These are phyloP conservation scores for Chaetorhynchus papuensis DNA, from an alignment of 2,113 vertebrate species.

Conservation along the genomic window DNA sequence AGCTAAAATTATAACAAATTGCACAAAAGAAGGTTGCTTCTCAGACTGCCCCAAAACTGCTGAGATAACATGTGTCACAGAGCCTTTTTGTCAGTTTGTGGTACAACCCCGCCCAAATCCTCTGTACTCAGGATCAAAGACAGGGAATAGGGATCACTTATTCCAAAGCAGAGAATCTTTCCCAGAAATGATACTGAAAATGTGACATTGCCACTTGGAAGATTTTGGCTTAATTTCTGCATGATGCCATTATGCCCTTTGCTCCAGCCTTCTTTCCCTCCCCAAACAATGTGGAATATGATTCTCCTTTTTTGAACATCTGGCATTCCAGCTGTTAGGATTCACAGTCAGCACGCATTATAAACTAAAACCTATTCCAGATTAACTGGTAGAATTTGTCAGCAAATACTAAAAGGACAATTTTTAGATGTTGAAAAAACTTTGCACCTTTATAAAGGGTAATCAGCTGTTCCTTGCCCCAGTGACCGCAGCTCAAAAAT, in stretches of 20 bases:
- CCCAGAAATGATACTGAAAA: background rate
- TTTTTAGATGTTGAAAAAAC: background rate
- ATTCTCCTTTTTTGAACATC: background rate
- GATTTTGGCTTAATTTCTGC: background rate
- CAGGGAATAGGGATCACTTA: background rate
- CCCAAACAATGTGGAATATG: fast-evolving
- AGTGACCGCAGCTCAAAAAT: background rate
- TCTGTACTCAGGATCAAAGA: background rate
- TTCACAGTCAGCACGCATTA: background rate
- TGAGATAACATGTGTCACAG: fast-evolving
- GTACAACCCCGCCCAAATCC: background rate
- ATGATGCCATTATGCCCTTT: background rate
- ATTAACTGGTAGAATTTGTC: background rate
- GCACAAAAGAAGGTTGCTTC: background rate
- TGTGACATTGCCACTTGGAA: background rate
- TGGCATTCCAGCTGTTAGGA: background rate
- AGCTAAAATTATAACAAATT: background rate
- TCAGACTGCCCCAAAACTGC: background rate
- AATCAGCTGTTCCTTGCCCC: background rate
- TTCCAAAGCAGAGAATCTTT: background rate
- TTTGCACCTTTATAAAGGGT: background rate
- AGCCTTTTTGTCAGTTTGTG: background rate
- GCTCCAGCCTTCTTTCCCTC: background rate
- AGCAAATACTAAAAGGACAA: background rate
- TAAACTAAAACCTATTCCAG: background rate